Conservation (phyloP, 2,888 invertebrate species). For the Criorhina ranunculi region DNA sequence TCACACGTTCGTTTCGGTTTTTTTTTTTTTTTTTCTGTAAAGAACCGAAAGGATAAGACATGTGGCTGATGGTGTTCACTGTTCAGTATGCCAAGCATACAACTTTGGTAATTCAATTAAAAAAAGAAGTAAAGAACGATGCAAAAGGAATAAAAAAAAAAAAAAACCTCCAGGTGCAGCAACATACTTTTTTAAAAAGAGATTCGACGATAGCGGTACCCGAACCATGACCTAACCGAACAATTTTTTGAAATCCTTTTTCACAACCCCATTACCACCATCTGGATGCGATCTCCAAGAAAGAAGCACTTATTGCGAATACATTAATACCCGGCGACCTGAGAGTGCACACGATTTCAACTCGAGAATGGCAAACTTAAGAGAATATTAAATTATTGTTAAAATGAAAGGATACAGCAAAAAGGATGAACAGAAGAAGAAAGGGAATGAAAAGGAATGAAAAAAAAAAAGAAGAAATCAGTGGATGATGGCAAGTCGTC, state of each 20-base stretch:
- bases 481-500: slow-evolving; percentile 56
- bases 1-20: slow-evolving; percentile 49
- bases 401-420: slow-evolving; percentile 36
- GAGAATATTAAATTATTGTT: slow-evolving; percentile 74
- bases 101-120: slow-evolving; percentile 73
- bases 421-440: slow-evolving; percentile 16
- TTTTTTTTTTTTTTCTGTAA: neutral
- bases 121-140: slow-evolving; percentile 20
- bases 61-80: slow-evolving; percentile 45
- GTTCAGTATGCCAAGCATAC: slow-evolving; percentile 68
- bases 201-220: slow-evolving; percentile 50
- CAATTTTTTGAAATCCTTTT: slow-evolving; percentile 43
- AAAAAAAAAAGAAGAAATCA: slow-evolving; percentile 47
- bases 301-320: slow-evolving; percentile 75
- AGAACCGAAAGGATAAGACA: slow-evolving; percentile 44
- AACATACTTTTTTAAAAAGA: slow-evolving; percentile 69
- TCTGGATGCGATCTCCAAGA: neutral
- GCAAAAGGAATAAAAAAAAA: neutral
- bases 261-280: slow-evolving; percentile 35
- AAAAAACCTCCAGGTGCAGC: slow-evolving; percentile 71
- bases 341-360: slow-evolving; percentile 63
- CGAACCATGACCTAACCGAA: slow-evolving; percentile 63
- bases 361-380: slow-evolving; percentile 60
- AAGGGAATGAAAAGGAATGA: slow-evolving; percentile 19
- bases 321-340: slow-evolving; percentile 57